Evolutionary conservation across 2,113 vertebrate genomes (phyloP), one percentile per base, ranked within the genome.

Genomic region (Pedetes capensis): DNA sequence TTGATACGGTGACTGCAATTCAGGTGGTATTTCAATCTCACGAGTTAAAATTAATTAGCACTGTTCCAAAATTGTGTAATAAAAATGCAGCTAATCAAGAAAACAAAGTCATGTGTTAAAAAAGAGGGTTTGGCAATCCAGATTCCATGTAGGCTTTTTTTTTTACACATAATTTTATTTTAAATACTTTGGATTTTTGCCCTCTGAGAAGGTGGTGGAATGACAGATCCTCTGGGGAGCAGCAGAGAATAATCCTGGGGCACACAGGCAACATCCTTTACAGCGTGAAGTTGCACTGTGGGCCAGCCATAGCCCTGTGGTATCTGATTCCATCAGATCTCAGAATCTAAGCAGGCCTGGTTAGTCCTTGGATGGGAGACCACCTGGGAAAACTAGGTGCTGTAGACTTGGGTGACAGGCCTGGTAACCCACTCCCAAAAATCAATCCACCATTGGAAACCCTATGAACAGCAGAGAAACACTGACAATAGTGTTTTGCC

Each of bases 31-130:
- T 94, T 53, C 61, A 69, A 25, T 87, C 79, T 94, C 92, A 79
- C 76, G 90, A 80, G 51, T 51, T 87, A 89, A 88, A 96, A 84
- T 94, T 94, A 92, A 90, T 93, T 84, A 76, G 72, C 9, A 59
- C n/a, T 39, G 64, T 47, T 72, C 82, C 57, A 3, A 79, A 96
- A 95, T 57, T 57, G n/a, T 72, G 29, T 85, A 93, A 72, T 64
- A 74, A 86, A 94, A 91, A 37, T 25, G 29, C 16, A 79, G 72
- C 47, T 89, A 57, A 72, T 87, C 69, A 82, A 20, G 88, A 93
- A 91, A 85, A 66, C 47, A 0, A 64, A 94, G 66, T 49, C 47
- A n/a, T 66, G 29, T 66, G 22, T 47, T 10, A 74, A 63, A 84
- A 75, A 59, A 66, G 44, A 10, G 11, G 47, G 0, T 13, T 88